A percentile compares a stretch with the other conserved stretches of the same genome.
phyloP scores from a whole-genome alignment of 2,888 invertebrate species.

The Agonopterix subpropinquella region DNA sequence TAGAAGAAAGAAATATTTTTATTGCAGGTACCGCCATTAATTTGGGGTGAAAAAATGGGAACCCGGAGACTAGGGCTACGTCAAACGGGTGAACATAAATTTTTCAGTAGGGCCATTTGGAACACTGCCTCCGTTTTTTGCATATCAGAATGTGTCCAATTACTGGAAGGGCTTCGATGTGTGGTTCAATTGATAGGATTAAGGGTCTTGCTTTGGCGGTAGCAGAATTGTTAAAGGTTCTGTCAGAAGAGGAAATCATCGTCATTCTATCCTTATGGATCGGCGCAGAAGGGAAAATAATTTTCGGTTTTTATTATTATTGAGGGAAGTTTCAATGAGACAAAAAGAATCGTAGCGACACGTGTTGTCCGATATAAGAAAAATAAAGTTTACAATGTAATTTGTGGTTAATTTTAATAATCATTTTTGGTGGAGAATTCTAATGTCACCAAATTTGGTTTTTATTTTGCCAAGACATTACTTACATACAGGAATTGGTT shows the following conservation, averaged over 20 bases:
- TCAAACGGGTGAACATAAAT: conserved; percentile 52
- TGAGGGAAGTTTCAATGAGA: no score
- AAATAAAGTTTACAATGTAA: no score
- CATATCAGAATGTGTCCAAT: conserved; percentile 59
- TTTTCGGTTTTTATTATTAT: no score
- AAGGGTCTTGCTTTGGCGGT: not conserved
- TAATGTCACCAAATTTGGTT: no score
- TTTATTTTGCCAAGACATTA: no score
- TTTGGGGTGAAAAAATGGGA: conserved; percentile 30
- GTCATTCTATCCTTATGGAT: no score
- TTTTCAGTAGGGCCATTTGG: conserved; percentile 50
- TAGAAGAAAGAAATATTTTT: conserved; percentile 26
- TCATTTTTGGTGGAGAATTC: no score
- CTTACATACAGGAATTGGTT: no score
- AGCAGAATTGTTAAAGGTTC: conserved; percentile 10
- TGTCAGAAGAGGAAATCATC: not conserved
- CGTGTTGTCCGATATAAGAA: no score
- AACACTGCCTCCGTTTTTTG: conserved; percentile 44
- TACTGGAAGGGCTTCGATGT: conserved; percentile 39
- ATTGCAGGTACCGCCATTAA: conserved; percentile 34
- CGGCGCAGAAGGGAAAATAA: no score
- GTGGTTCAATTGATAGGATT: conserved; percentile 9
- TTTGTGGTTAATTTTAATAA: no score
- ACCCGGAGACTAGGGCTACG: conserved; percentile 29
- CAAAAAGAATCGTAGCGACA: no score